Base-by-base conservation (phyloP, 2,888 invertebrate genomes). In the Drosophila rellima region DNA sequence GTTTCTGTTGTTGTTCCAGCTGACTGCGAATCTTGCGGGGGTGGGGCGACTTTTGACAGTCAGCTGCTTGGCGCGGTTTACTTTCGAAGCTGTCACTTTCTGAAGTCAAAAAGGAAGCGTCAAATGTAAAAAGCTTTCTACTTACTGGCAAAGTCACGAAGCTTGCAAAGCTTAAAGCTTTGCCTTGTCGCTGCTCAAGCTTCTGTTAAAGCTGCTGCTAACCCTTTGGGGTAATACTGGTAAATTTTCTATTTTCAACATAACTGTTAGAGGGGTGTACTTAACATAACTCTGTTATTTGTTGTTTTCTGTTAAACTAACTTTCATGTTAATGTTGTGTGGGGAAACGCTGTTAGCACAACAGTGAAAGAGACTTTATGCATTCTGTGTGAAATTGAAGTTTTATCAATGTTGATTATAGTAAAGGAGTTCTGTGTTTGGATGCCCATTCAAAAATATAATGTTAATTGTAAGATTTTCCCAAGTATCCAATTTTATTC, bases 11-110 rank as follows among this genome's bases (percentile, higher is more conserved):
- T 64, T 54, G 40, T 64, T 57, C 51, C 85, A 81, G 82, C 85
- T 84, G 80, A 52, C 78, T 44, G 10, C 29, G 13, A 35, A 17
- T 13, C 8, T 10, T 3, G 10, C 2, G 10, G 13, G 15, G 33
- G 31, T 8, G 29, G 31, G 48, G 51, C 26, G 23, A 44, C 61
- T 59, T 78, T 86, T 87, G 81, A 84, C 87, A 87, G 55, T 83
- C 82, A 82, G 81, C 80, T 80, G 83, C 65, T 60, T 55, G 35
- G 35, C 55, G 51, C 40, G 39, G 31, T 48, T 54, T 44, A 50
- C 48, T 63, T 52, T 60, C 26, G 64, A 69, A 45, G n/a, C 63
- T 79, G 76, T 64, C 73, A 73, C 33, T 65, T 42, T 52, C 33
- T 44, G 52, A 64, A 85, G 79, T 80, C 57, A 67, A 78, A 51